Base-by-base conservation (phyloP, 2,113 vertebrate species). In the Caloenas nicobarica region DNA sequence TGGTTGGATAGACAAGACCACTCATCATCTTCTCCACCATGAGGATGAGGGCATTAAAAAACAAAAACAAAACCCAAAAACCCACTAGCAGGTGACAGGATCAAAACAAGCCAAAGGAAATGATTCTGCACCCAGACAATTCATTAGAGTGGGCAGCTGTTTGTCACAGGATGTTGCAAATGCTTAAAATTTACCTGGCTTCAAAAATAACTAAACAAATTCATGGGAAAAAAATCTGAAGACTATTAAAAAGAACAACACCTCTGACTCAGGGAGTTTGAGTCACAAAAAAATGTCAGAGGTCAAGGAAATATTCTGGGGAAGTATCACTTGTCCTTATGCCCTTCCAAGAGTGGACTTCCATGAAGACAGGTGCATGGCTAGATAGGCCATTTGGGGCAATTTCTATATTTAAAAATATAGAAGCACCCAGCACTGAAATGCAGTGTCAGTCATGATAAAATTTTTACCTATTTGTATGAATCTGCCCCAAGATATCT, bases 91-190 rank as follows among this genome's bases (percentile, higher is more conserved):
- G 22, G 64, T 66, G 60, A 16, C 50, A 91, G 36, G 42, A 93
- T 81, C 56, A 88, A 88, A 91, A 61, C 28, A 90, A 94, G 38
- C 40, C 50, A 71, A 86, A 92, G 83, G 83, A 96, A 92, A 74
- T 94, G 1, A 86, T 91, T 88, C 69, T 81, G n/a, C 54, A 91
- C 80, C 13, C 56, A 86, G 86, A 51, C 22, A 86, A 18, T 57
- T 58, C 23, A 51, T 83, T 84, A 46, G 28, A 36, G 16, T 74
- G 46, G n/a, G 36, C 38, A 91, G 56, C 51, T 90, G 60, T 74
- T 92, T 86, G 42, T 64, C 60, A 94, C 88, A 83, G 88, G 88
- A 94, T 84, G 61, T 93, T 94, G 64, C 80, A 93, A 93, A 88
- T 29, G 4, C 71, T 83, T 81, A 60, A 91, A 91, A 83, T 91